phyloP scores from a whole-genome alignment of 1,140 invertebrate species.

The Drosophila pectinifera region DNA sequence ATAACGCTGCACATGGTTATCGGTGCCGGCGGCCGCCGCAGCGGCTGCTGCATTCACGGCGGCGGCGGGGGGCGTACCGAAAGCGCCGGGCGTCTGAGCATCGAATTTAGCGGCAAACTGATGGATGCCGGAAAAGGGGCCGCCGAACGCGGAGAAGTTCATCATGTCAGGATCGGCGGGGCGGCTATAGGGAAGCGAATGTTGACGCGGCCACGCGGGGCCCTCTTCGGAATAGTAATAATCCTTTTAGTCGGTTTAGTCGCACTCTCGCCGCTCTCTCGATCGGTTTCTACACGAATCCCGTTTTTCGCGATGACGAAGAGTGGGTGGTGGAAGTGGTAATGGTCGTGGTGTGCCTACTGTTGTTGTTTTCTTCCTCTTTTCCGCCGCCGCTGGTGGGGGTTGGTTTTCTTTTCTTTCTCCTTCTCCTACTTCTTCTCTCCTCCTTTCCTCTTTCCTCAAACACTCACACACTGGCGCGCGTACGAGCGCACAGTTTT shows the following conservation, averaged over 20 bases:
- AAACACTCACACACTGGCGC: slow-evolving; percentile 49
- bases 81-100: slow-evolving; percentile 80
- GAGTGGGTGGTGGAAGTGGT: slow-evolving; percentile 72
- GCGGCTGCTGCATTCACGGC: slow-evolving; percentile 69
- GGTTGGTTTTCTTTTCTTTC: slow-evolving; percentile 76
- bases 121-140: slow-evolving; percentile 84
- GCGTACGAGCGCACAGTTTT: slow-evolving; percentile 73
- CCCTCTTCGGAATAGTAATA: slow-evolving; percentile 16
- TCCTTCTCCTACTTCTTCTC: slow-evolving; percentile 9
- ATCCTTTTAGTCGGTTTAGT: slow-evolving; percentile 14
- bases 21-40: slow-evolving; percentile 69
- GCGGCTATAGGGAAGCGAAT: slow-evolving; percentile 10
- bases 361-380: slow-evolving; percentile 63
- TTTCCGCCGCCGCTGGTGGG: slow-evolving; percentile 69
- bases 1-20: slow-evolving; percentile 85
- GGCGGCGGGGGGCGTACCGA: slow-evolving; percentile 73
- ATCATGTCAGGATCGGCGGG: slow-evolving; percentile 73
- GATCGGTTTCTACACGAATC: slow-evolving; percentile 12
- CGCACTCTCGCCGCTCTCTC: slow-evolving; percentile 28
- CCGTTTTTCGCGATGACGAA: slow-evolving; percentile 52
- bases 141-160: slow-evolving; percentile 85
- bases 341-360: slow-evolving; percentile 47
- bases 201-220: slow-evolving; percentile 21
- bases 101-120: slow-evolving; percentile 85
- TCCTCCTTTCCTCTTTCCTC: slow-evolving; percentile 33